Evolutionary conservation across 2,888 invertebrate species (phyloP).

Genomic region (Metopia argyrocephala): DNA sequence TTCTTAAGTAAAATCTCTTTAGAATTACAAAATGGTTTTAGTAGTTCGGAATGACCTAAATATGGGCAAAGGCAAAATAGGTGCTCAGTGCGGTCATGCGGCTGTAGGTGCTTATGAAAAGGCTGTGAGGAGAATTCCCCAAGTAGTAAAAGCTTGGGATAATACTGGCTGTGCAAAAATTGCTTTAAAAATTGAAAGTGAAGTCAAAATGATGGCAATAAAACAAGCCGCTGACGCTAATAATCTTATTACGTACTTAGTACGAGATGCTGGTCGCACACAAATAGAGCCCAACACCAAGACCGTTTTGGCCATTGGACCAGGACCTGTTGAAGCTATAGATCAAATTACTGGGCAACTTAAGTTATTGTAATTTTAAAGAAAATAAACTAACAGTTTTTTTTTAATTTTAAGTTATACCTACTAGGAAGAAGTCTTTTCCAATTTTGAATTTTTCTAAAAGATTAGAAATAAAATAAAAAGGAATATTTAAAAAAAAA

Average conservation of each 20-base stretch:
- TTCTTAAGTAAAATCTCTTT: not conserved
- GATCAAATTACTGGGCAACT: conserved; percentile 92
- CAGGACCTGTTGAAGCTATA: conserved; percentile 87
- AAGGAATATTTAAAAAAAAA: not conserved
- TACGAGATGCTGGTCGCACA: conserved; percentile 95
- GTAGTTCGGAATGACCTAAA: conserved; percentile 93
- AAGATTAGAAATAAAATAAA: conserved; percentile 16
- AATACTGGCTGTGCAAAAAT: conserved; percentile 91
- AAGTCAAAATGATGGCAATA: conserved; percentile 85
- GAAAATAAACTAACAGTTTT: not conserved
- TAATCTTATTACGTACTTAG: conserved; percentile 86
- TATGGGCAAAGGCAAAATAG: conserved; percentile 97
- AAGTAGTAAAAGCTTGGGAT: conserved; percentile 81
- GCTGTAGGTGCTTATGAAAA: conserved; percentile 91
- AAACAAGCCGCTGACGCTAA: conserved; percentile 84
- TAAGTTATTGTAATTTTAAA: conserved; percentile 84
- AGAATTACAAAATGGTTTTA: conserved; percentile 88
- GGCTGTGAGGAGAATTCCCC: conserved; percentile 82
- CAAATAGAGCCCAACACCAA: conserved; percentile 93
- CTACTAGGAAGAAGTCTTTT: conserved; percentile 10
- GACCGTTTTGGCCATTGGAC: conserved; percentile 96
- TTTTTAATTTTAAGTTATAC: conserved; percentile 25
- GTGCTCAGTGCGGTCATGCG: conserved; percentile 97
- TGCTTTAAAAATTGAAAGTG: conserved; percentile 88
- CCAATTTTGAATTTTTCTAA: conserved; percentile 17